Percentiles rank a stretch among this genome's conserved stretches.
Evolutionary conservation across 2,113 vertebrate species (phyloP).

Genomic region (Burhinus bistriatus): DNA sequence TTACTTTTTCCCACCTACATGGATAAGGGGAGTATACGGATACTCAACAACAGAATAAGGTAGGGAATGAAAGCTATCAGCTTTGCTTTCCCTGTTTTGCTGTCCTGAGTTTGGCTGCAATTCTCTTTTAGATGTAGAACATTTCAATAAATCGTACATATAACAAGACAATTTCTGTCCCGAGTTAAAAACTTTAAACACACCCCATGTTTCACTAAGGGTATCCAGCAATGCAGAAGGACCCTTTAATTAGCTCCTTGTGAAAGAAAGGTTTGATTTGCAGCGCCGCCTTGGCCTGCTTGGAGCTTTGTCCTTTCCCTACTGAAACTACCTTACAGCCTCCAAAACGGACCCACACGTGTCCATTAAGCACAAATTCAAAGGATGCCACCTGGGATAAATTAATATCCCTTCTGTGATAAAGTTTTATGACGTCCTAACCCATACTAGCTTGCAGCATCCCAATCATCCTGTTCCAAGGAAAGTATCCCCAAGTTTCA

Average conservation of each 20-base stretch:
- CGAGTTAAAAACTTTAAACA: not conserved
- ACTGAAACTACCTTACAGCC: not conserved
- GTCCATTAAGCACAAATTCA: not conserved
- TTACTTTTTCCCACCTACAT: not conserved
- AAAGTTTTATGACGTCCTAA: not conserved
- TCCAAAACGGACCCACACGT: not conserved
- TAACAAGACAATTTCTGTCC: not conserved
- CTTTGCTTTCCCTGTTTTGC: not conserved
- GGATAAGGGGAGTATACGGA: not conserved
- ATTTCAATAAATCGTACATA: not conserved
- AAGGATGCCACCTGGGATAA: not conserved
- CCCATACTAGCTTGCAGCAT: not conserved
- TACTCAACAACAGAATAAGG: not conserved
- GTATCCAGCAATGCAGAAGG: not conserved
- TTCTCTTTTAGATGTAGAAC: not conserved
- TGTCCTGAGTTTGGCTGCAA: not conserved
- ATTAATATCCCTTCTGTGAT: not conserved
- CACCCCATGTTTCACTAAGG: fast-evolving
- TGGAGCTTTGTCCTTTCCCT: not conserved
- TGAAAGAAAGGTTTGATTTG: not conserved
- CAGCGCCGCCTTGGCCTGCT: not conserved
- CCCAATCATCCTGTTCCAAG: not conserved
- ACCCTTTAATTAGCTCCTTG: not conserved
- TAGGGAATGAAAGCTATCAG: not conserved
- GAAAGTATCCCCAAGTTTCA: not conserved